Base-by-base conservation (phyloP, 2,113 vertebrate genomes). In the Dromiciops gliroides region DNA sequence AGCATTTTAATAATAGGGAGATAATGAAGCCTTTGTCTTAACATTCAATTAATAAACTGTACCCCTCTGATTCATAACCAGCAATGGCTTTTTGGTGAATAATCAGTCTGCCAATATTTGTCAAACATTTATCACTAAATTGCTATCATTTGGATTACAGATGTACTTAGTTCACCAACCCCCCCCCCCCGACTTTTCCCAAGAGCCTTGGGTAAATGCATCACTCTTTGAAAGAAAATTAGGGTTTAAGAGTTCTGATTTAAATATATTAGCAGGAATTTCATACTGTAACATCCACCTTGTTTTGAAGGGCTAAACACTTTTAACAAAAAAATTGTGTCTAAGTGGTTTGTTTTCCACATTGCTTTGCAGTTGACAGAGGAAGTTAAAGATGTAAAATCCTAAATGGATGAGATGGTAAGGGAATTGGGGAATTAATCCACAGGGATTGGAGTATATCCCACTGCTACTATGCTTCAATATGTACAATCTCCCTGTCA, bases 21-120 rank as follows among this genome's bases (percentile, higher is more conserved):
- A n/a, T 92, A 95, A 96, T 49, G 94, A 96, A 93, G 90, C 10
- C 51, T 96, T 95, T 89, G 47, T 92, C 91, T 93, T 91, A 48
- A 91, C 94, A 31, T 50, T 51, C 95, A 95, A 95, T 94, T 94
- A 93, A 96, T 96, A 94, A 91, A 96, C 83, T 93, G 92, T 89
- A 88, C 91, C 52, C 47, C 25, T 95, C 93, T 92, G 88, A 94
- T 96, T 51, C 91, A 93, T 97, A 95, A 93, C 67, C 88, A 95
- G 48, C 52, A 91, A 95, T 93, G 48, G 75, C 67, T 94, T 96
- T 96, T 95, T 56, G 53, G 91, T 89, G 91, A 97, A 92, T 91
- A 95, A 94, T 56, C 53, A 48, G 53, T 14, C 48, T 90, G 53
- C 91, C 95, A 90, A 90, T 90, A 91, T 94, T 91, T 93, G 93